phyloP scores from a whole-genome alignment of 2,888 invertebrate genomes.

The Fissipunctia ypsillon region DNA sequence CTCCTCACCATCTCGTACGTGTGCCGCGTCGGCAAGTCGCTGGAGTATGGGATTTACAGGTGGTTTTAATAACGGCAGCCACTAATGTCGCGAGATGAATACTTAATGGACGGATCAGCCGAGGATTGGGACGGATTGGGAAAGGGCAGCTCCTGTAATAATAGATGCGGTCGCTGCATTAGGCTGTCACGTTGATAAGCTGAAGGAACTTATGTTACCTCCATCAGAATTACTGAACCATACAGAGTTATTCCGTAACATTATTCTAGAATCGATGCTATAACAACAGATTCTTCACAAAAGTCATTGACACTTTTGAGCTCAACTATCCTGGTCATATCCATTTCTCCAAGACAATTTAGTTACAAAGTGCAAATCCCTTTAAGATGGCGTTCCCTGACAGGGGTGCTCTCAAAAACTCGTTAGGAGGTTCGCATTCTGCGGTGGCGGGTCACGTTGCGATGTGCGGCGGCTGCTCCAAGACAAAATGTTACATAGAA shows the following conservation, averaged over 20 bases:
- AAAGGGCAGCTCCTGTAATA: slow-evolving; percentile 77
- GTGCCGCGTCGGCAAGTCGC: slow-evolving; percentile 84
- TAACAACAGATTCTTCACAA: slow-evolving; percentile 10
- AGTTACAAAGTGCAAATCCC: slow-evolving; percentile 89
- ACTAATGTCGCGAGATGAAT: slow-evolving; percentile 90
- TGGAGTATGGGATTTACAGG: slow-evolving; percentile 88
- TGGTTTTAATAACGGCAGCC: slow-evolving; percentile 90
- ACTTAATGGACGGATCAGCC: slow-evolving; percentile 88
- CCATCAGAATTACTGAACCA: neutral
- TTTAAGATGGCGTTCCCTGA: slow-evolving; percentile 85
- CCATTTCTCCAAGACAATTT: slow-evolving; percentile 79
- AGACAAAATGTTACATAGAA: slow-evolving; percentile 83
- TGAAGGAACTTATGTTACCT: slow-evolving; percentile 19
- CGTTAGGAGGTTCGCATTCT: slow-evolving; percentile 87
- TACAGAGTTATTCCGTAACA: neutral
- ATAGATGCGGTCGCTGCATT: slow-evolving; percentile 72
- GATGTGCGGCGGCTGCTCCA: slow-evolving; percentile 73
- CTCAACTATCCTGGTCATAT: slow-evolving; percentile 69
- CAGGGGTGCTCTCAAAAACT: slow-evolving; percentile 88
- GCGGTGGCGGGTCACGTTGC: slow-evolving; percentile 87
- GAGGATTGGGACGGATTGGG: slow-evolving; percentile 76
- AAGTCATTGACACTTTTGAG: slow-evolving; percentile 40
- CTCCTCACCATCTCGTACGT: slow-evolving; percentile 75
- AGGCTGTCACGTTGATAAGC: slow-evolving; percentile 48
- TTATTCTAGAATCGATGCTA: slow-evolving; percentile 7